phyloP scores from a whole-genome alignment of 2,113 vertebrate genomes.

The Pelecanoides urinatrix region DNA sequence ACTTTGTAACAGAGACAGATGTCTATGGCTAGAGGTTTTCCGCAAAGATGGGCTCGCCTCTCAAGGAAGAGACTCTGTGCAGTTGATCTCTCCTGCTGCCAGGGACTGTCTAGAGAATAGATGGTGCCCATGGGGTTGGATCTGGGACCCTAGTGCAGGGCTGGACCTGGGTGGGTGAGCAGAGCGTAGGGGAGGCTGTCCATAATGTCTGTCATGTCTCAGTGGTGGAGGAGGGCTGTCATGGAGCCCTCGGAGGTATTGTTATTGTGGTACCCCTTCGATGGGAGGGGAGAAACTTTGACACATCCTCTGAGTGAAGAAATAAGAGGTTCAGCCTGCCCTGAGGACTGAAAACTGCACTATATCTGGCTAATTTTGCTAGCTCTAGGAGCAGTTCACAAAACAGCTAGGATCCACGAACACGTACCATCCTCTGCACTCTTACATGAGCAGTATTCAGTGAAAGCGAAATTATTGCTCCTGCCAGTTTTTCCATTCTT shows the following conservation, averaged over 20 bases:
- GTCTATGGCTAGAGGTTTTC: not conserved
- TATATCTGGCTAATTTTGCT: not conserved
- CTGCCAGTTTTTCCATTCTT: not conserved
- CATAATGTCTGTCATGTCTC: accelerated
- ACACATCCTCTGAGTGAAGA: not conserved
- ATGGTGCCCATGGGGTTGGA: not conserved
- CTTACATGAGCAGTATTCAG: not conserved
- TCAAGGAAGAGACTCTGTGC: not conserved
- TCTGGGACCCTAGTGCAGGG: not conserved
- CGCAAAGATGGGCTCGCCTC: accelerated
- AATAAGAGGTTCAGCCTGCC: not conserved
- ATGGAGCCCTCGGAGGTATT: not conserved
- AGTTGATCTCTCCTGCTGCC: not conserved
- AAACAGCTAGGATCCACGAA: not conserved
- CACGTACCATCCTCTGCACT: not conserved
- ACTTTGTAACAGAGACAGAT: not conserved
- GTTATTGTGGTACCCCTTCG: not conserved
- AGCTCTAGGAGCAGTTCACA: not conserved
- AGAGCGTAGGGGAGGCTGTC: not conserved
- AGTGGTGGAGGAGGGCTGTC: not conserved
- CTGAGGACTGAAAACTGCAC: not conserved
- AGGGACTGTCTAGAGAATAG: not conserved
- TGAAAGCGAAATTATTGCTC: constrained; percentile 16
- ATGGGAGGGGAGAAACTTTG: not conserved
- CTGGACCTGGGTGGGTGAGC: not conserved